Conservation (phyloP, 2,888 invertebrate genomes). For the Caenorhabditis doughertyi region DNA sequence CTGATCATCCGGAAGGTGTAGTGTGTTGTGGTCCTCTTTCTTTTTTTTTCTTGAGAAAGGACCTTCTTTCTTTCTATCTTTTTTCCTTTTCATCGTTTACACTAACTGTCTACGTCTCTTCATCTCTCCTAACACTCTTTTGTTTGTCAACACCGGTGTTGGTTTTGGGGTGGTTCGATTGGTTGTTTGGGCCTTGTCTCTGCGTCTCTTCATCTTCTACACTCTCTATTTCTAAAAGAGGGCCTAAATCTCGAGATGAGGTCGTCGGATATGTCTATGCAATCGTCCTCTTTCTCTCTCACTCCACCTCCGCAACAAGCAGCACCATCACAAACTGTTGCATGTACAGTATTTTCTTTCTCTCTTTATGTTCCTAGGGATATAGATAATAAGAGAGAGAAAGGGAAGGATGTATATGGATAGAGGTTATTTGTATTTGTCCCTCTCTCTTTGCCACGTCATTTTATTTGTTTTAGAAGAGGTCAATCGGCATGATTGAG, state of each 20-base stretch:
- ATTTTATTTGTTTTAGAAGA: constrained; percentile 40
- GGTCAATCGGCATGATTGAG: constrained; percentile 18
- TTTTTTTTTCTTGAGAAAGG: not conserved
- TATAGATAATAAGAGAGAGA: not conserved
- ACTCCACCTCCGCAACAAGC: constrained; percentile 14
- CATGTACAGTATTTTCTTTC: constrained; percentile 22
- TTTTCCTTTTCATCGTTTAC: constrained; percentile 3
- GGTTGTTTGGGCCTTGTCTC: constrained; percentile 35
- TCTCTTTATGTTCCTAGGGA: not conserved
- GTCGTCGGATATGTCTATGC: constrained; percentile 53
- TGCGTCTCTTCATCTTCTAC: constrained; percentile 37
- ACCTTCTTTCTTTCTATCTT: constrained; percentile 2
- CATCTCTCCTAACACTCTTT: constrained; percentile 35
- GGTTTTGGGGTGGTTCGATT: constrained; percentile 32
- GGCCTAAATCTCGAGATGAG: constrained; percentile 53
- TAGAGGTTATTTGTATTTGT: constrained; percentile 43
- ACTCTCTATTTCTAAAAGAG: constrained; percentile 6
- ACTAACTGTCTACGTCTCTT: constrained; percentile 14
- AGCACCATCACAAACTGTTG: constrained; percentile 46
- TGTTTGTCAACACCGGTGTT: constrained; percentile 60
- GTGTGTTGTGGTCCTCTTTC: constrained; percentile 4
- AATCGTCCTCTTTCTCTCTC: constrained; percentile 15
- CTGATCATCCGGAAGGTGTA: not conserved
- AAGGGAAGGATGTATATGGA: not conserved
- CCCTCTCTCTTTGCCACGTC: constrained; percentile 36